Base-by-base conservation (phyloP, 2,888 invertebrate genomes). In the Galerucella nymphaeae region DNA sequence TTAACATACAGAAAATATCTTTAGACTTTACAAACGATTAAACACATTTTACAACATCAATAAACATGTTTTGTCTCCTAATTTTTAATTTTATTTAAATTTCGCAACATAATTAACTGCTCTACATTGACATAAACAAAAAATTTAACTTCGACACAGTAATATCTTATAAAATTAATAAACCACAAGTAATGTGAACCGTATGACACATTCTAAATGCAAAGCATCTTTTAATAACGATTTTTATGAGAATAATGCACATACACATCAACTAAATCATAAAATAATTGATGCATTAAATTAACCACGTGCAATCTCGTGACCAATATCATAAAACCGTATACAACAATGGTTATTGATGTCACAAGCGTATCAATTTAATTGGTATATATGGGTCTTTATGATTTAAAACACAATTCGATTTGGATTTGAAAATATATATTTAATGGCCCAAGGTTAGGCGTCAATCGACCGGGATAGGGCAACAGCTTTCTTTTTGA, bases 341-440 rank as follows among this genome's bases (percentile, higher is more conserved):
- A 53, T 18, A 45, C 58, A 67, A 62, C 61, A 62, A 58, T 67
- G 58, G 66, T 57, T 66, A 66, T 66, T 67, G 58, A 62, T 62
- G 61, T 62, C 61, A 42, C 42, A 42, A 62, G 42, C 61, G 13
- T 42, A 62, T 62, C 45, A 62, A 42, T 62, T 42, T 62, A 62
- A 62, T 62, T 62, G 61, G 42, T 62, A 62, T 62, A 62, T 42
- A 62, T 62, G 16, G 61, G 16, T 18, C 41, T 57, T 57, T 30
- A 38, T 38, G 59, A 59, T 59, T 59, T 59, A 59, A 59, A 59
- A 59, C 41, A 23, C 38, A 42, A 41, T 62, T 62, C 13, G n/a
- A 41, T 58, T 18, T 18, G n/a, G 50, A 64, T 64, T 50, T 18
- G 50, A 50, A 64, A 16, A n/a, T 16, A 50, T 16, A 50, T 16